These are phyloP conservation scores for Agonopterix heracliana DNA, from an alignment of 2,888 invertebrate genomes.

Conservation along the genomic window DNA sequence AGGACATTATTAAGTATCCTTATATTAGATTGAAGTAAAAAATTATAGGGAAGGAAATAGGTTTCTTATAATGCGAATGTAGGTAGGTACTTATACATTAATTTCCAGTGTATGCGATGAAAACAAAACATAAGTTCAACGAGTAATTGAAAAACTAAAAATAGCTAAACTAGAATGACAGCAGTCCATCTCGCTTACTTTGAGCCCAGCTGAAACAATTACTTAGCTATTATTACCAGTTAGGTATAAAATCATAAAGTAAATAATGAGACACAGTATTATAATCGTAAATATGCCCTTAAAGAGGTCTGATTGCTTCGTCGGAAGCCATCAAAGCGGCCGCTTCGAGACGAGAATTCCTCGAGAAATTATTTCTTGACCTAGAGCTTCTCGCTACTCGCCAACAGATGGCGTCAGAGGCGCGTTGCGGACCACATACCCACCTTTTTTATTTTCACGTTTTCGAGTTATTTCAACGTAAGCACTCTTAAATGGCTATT, in stretches of 20 bases:
- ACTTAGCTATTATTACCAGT: constrained; percentile 50
- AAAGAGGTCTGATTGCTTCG: constrained; percentile 74
- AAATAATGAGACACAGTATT: constrained; percentile 72
- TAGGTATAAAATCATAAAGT: constrained; percentile 71
- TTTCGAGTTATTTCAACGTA: constrained; percentile 64
- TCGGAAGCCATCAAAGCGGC: constrained; percentile 71
- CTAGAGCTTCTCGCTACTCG: constrained; percentile 54
- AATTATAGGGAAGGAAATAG: no score
- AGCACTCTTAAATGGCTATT: constrained; percentile 68
- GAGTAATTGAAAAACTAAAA: background rate
- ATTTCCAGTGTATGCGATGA: background rate
- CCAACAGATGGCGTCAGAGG: constrained; percentile 69
- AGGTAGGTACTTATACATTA: no score
- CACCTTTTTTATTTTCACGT: constrained; percentile 20
- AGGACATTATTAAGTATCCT: no score
- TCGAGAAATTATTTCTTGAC: constrained; percentile 60
- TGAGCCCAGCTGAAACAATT: constrained; percentile 49
- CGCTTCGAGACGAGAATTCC: constrained; percentile 62
- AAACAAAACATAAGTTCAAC: background rate
- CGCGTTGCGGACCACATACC: constrained; percentile 48
- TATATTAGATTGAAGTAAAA: no score
- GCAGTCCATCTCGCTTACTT: constrained; percentile 29
- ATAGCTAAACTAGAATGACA: background rate
- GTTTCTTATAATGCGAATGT: no score
- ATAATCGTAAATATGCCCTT: constrained; percentile 75